These are phyloP conservation scores for Camptogramma bilineatum DNA, from an alignment of 2,888 invertebrate genomes.

Conservation along the genomic window DNA sequence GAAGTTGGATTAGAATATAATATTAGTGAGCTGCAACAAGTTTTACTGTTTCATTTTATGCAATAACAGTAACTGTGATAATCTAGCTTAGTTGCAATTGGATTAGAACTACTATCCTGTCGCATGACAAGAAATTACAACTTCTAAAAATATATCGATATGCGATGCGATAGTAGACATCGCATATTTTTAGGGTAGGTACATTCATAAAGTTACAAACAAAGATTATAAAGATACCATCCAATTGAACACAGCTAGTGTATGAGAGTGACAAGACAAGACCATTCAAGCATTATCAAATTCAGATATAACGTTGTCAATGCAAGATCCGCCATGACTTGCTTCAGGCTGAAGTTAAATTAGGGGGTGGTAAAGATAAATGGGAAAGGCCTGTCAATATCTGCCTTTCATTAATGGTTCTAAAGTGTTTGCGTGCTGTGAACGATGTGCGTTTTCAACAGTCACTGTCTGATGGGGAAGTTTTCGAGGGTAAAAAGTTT, in stretches of 20 bases:
- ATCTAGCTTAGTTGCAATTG: too few relatives aligned
- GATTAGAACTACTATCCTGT: too few relatives aligned
- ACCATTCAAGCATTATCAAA: slow-evolving; percentile 14
- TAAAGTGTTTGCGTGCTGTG: slow-evolving; percentile 68
- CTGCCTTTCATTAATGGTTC: slow-evolving; percentile 75
- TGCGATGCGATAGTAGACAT: too few relatives aligned
- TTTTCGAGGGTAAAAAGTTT: slow-evolving; percentile 28
- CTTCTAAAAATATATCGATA: too few relatives aligned
- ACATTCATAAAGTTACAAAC: too few relatives aligned
- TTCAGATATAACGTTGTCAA: slow-evolving; percentile 69
- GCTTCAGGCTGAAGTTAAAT: slow-evolving; percentile 70
- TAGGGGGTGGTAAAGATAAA: slow-evolving; percentile 74
- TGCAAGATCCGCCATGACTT: slow-evolving; percentile 70
- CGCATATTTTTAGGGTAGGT: too few relatives aligned
- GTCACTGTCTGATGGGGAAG: slow-evolving; percentile 55
- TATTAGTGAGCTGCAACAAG: slow-evolving; percentile 9
- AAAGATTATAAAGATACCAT: neutral
- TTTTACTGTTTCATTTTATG: neutral
- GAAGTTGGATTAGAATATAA: slow-evolving; percentile 34
- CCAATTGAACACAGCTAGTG: neutral
- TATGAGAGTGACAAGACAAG: neutral
- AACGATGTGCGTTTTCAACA: slow-evolving; percentile 57
- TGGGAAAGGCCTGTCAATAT: slow-evolving; percentile 73
- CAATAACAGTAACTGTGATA: too few relatives aligned
- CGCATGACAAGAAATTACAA: too few relatives aligned